Evolutionary conservation across 2,797 vertebrate species (phyloP).

Genomic region (Diplodus sargus): DNA sequence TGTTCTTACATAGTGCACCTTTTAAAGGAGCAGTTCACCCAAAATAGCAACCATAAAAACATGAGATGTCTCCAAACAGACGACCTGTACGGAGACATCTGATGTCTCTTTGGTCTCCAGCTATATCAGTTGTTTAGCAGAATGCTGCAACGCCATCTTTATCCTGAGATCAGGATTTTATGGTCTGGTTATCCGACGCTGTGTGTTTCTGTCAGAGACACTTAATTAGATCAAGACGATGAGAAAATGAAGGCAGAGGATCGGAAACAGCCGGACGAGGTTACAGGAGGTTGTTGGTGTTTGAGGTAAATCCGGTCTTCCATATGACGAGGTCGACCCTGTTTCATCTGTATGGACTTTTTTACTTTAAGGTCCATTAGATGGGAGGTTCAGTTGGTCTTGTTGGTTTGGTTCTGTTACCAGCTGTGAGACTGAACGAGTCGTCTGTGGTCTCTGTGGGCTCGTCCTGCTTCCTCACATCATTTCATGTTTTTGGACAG

Average conservation of each 20-base stretch:
- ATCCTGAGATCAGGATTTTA: neutral
- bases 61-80: no score
- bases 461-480: neutral
- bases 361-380: no score
- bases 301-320: conserved; percentile 54
- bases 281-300: neutral
- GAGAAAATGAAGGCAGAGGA: no score
- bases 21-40: no score
- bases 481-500: neutral
- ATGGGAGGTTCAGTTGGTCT: neutral
- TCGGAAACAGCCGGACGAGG: neutral
- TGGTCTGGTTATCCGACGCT: neutral
- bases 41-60: no score
- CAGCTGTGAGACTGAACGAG: neutral
- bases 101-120: no score
- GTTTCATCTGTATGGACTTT: neutral
- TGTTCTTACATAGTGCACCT: no score
- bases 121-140: no score
- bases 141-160: no score
- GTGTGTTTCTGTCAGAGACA: neutral
- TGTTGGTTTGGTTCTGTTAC: neutral
- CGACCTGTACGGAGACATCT: no score
- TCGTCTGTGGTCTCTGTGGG: neutral
- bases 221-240: neutral
- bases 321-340: neutral